A percentile compares a stretch with the other conserved stretches of the same genome.
phyloP scores from a whole-genome alignment of 1,140 invertebrate genomes.

The Trachelipus rathkii region DNA sequence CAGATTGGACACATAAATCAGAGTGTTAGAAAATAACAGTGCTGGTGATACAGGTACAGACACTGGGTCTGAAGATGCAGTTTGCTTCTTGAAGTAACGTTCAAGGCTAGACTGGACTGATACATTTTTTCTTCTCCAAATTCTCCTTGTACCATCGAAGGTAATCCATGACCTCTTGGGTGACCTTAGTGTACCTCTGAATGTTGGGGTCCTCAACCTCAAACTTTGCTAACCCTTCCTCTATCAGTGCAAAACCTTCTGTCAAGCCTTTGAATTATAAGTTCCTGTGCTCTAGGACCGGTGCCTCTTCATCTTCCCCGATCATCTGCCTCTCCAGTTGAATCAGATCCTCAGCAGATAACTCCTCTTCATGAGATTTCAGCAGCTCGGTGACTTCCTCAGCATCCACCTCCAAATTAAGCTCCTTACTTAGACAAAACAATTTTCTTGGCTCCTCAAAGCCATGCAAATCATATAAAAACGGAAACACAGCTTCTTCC shows the following conservation, averaged over 20 bases:
- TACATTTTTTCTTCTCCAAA: too few species aligned
- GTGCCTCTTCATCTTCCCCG: not conserved
- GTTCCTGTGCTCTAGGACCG: not conserved
- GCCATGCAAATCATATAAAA: slow-evolving; percentile 8
- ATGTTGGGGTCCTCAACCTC: slow-evolving; percentile 8
- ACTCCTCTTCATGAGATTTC: slow-evolving; percentile 4
- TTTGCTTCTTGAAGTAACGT: too few species aligned
- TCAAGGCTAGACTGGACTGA: too few species aligned
- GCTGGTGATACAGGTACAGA: too few species aligned
- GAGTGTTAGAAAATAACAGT: too few species aligned
- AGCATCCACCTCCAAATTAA: slow-evolving; percentile 12
- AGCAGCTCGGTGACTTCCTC: slow-evolving; percentile 19
- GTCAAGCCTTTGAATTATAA: slow-evolving; percentile 7
- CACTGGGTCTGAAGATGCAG: too few species aligned
- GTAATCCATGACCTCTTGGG: not conserved
- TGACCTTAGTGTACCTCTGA: not conserved
- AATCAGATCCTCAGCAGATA: slow-evolving; percentile 19
- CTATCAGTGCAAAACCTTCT: slow-evolving; percentile 15
- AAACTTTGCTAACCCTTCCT: slow-evolving; percentile 23
- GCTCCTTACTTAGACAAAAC: slow-evolving; percentile 4
- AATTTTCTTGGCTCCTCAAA: not conserved
- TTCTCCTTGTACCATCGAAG: too few species aligned
- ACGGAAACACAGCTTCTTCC: slow-evolving; percentile 16
- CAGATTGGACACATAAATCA: too few species aligned
- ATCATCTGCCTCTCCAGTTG: slow-evolving; percentile 19